These are phyloP conservation scores for Hemitrygon akajei DNA, from an alignment of 2,797 vertebrate genomes.

Conservation along the genomic window DNA sequence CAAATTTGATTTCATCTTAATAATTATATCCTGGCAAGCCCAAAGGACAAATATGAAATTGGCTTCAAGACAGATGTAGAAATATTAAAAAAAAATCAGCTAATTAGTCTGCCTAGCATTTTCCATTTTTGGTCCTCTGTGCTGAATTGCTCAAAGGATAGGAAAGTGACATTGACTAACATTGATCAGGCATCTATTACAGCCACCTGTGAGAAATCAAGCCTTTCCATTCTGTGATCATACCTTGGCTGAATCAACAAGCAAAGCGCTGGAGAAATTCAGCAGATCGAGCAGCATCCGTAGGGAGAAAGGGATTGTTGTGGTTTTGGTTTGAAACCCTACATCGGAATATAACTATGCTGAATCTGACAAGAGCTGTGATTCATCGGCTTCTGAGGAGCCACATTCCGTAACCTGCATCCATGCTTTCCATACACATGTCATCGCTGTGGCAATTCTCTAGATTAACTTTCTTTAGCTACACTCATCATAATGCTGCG, in stretches of 20 bases:
- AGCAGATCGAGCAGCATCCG: too few relatives aligned
- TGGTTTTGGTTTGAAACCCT: too few relatives aligned
- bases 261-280: too few relatives aligned
- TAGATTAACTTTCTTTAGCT: background rate
- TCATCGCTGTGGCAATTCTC: background rate
- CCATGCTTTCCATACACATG: background rate
- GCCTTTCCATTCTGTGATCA: background rate
- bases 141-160: background rate
- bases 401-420: background rate
- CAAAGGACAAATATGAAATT: background rate
- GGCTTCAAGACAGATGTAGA: background rate
- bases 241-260: too few relatives aligned
- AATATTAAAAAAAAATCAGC: background rate
- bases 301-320: too few relatives aligned
- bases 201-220: background rate
- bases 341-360: background rate
- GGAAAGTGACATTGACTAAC: background rate
- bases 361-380: background rate
- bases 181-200: background rate
- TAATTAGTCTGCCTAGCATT: background rate
- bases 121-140: background rate
- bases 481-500: background rate
- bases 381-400: background rate
- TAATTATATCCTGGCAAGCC: background rate
- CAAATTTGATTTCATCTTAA: conserved; percentile 1